Percentiles rank a stretch among this genome's conserved stretches.
phyloP scores from a whole-genome alignment of 2,113 vertebrate genomes.

The Lepus timidus region DNA sequence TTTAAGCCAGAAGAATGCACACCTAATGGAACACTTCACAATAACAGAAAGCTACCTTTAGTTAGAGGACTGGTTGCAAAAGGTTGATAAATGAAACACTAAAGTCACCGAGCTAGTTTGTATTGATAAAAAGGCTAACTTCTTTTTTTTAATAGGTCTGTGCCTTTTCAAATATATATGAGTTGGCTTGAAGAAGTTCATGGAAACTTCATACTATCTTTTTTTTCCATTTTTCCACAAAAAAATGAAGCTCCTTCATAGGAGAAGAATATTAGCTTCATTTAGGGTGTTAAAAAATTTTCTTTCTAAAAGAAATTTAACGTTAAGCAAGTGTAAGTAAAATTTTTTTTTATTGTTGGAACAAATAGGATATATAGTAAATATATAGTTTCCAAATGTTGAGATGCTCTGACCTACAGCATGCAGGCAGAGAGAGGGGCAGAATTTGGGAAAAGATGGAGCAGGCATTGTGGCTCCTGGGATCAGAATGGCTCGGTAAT shows the following conservation, averaged over 20 bases:
- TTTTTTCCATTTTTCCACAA: no score
- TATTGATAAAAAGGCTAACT: neutral
- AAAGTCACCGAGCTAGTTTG: neutral
- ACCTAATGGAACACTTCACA: neutral
- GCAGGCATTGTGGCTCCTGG: no score
- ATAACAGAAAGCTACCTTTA: neutral
- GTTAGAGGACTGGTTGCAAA: neutral
- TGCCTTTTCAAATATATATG: neutral
- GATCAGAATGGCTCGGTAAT: no score
- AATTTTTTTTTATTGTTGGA: neutral
- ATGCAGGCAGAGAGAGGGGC: rapidly evolving
- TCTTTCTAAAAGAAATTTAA: conserved; percentile 45
- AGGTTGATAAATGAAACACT: neutral
- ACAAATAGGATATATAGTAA: conserved; percentile 23
- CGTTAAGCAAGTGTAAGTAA: conserved; percentile 1
- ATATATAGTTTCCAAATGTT: neutral
- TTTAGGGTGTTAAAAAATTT: neutral
- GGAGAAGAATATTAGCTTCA: neutral
- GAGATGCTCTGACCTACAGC: neutral
- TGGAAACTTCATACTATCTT: no score
- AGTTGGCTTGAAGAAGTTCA: neutral
- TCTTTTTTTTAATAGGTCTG: conserved; percentile 21
- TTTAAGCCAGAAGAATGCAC: neutral
- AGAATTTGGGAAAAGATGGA: neutral
- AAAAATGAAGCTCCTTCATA: no score